Conservation (phyloP, 2,113 vertebrate species). For the Chamaea fasciata region DNA sequence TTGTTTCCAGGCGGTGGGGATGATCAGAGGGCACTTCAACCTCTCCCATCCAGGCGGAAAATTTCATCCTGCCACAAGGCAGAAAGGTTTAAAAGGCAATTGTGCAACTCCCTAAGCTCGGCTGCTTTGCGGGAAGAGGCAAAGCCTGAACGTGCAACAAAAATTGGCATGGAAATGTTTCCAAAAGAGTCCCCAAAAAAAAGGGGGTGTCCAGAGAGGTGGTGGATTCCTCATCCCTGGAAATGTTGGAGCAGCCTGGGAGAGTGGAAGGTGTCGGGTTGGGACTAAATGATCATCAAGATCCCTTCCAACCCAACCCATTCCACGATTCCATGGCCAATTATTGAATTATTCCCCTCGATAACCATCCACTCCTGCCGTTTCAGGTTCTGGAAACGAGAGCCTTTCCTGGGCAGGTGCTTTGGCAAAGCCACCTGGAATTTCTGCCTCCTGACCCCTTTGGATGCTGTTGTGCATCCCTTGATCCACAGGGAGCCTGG, state of each 20-base stretch:
- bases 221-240: not conserved
- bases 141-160: not conserved
- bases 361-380: not conserved
- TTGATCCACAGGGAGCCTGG: not conserved
- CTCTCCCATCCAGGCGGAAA: not conserved
- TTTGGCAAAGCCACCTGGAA: not conserved
- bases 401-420: not conserved
- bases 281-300: fast-evolving
- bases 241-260: not conserved
- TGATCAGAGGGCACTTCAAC: not conserved
- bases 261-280: not conserved
- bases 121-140: not conserved
- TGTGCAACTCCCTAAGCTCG: not conserved
- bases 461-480: fast-evolving
- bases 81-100: not conserved
- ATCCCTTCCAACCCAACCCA: not conserved
- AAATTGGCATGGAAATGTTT: not conserved
- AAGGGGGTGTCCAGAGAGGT: not conserved
- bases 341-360: not conserved
- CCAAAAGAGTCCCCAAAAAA: not conserved
- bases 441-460: not conserved
- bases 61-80: not conserved
- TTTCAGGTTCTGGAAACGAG: fast-evolving
- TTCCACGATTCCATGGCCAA: not conserved
- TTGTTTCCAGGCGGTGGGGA: not conserved